Evolutionary conservation across 2,113 vertebrate genomes (phyloP).

Genomic region (Seriola rivoliana): DNA sequence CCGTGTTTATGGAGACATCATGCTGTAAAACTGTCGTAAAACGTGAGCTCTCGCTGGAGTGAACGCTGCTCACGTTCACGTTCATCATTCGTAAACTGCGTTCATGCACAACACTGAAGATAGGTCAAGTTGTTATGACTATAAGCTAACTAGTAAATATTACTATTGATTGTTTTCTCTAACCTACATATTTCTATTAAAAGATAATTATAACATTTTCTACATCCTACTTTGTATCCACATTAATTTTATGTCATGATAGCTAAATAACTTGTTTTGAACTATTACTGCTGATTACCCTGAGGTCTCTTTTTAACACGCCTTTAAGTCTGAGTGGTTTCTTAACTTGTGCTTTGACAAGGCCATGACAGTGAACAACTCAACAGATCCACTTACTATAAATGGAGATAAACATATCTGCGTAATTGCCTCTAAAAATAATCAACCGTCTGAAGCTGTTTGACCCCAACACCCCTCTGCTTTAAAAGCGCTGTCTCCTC

Average conservation of each 20-base stretch:
- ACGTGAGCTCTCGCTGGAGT: no score
- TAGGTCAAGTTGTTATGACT: no score
- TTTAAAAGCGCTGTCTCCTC: constrained; percentile 43
- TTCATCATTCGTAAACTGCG: no score
- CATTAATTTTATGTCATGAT: background rate
- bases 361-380: constrained; percentile 35
- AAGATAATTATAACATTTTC: no score
- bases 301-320: constrained; percentile 34
- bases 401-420: constrained; percentile 59
- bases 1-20: no score
- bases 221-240: background rate
- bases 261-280: background rate
- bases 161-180: no score
- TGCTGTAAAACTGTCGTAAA: no score
- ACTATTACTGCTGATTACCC: constrained; percentile 9
- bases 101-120: no score
- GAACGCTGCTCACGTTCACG: no score
- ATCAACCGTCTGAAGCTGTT: constrained; percentile 43
- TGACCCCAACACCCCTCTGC: constrained; percentile 23
- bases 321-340: constrained; percentile 18
- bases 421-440: constrained; percentile 72
- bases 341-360: constrained; percentile 53
- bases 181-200: no score
- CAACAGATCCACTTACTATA: constrained; percentile 39
- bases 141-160: no score